Conservation (phyloP, 1,140 invertebrate genomes). For the Helicoverpa zea region DNA sequence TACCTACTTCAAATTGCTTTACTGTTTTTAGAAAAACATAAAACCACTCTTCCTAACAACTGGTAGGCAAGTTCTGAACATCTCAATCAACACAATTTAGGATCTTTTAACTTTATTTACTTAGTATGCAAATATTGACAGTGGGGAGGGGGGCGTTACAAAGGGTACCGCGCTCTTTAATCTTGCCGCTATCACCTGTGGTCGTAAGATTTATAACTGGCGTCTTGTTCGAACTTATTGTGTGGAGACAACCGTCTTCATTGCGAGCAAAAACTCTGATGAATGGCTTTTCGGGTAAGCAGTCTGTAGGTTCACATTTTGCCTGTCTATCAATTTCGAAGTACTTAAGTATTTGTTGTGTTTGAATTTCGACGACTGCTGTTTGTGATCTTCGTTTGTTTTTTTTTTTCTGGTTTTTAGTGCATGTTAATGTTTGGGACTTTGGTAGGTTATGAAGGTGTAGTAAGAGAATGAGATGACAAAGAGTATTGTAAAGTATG, state of each 20-base stretch:
- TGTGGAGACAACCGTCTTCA: slow-evolving; percentile 14
- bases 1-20: no score
- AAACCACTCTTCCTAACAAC: not conserved
- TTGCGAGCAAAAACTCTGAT: slow-evolving; percentile 37
- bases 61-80: slow-evolving; percentile 24
- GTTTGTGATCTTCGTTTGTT: not conserved
- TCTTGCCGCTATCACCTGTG: slow-evolving; percentile 53
- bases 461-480: no score
- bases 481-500: no score
- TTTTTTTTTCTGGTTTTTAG: not conserved
- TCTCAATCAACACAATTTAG: slow-evolving; percentile 52
- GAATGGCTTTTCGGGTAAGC: slow-evolving; percentile 14
- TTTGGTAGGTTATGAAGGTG: not conserved
- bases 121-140: slow-evolving; percentile 64
- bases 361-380: not conserved
- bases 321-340: not conserved
- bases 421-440: not conserved
- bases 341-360: not conserved
- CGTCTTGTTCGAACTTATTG: slow-evolving; percentile 20
- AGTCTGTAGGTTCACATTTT: slow-evolving; percentile 5
- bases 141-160: slow-evolving; percentile 42
- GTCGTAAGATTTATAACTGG: slow-evolving; percentile 27
- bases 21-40: not conserved
- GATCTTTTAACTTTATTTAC: slow-evolving; percentile 57
- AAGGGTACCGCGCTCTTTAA: slow-evolving; percentile 58